Conservation (phyloP, 2,113 vertebrate species). For the Pyxicephalus adspersus region DNA sequence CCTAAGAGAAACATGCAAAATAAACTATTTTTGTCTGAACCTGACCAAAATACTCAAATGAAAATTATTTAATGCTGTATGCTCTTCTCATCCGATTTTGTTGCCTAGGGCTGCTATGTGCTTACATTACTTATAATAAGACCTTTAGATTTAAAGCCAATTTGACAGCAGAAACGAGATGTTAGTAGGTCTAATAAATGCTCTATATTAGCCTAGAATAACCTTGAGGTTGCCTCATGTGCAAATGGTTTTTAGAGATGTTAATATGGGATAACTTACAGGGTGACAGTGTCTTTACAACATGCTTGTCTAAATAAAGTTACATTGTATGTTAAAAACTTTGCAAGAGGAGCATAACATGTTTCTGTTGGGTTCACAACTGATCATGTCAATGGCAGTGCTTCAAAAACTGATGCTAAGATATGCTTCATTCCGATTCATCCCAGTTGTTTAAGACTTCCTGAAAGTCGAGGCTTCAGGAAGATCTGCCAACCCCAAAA, state of each 20-base stretch:
- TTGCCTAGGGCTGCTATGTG: background rate
- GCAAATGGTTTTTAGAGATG: background rate
- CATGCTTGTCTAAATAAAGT: too few species aligned
- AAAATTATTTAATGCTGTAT: background rate
- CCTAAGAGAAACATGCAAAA: background rate
- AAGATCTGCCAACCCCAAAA: too few species aligned
- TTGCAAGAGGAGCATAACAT: too few species aligned
- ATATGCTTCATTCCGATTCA: too few species aligned
- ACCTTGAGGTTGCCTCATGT: background rate
- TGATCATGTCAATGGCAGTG: too few species aligned
- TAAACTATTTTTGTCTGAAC: background rate
- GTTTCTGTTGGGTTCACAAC: too few species aligned
- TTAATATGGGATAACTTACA: too few species aligned
- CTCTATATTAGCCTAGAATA: constrained; percentile 5
- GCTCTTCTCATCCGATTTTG: background rate
- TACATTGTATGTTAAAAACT: too few species aligned
- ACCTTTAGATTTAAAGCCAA: background rate
- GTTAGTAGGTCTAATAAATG: background rate
- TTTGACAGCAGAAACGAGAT: constrained; percentile 1
- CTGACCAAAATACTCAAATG: background rate
- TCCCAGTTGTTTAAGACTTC: too few species aligned
- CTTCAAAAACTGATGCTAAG: too few species aligned
- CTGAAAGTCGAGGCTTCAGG: too few species aligned
- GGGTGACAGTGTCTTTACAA: too few species aligned
- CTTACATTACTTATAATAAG: constrained; percentile 6